phyloP scores from a whole-genome alignment of 2,797 vertebrate genomes.

The Lophius americanus region DNA sequence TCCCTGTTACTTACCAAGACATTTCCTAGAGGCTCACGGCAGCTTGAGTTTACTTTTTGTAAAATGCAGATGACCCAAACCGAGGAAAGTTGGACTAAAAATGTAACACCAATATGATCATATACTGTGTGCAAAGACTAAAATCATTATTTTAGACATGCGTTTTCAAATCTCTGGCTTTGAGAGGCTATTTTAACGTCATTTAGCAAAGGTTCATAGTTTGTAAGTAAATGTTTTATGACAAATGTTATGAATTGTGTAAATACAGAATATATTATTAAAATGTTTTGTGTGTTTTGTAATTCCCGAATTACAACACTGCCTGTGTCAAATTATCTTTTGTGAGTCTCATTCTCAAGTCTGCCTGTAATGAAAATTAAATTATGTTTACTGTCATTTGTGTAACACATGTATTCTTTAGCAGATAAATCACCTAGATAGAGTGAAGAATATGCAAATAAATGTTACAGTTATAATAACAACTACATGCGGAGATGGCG shows the following conservation, averaged over 20 bases:
- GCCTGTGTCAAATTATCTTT: too few species aligned
- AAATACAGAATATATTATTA: constrained; percentile 38
- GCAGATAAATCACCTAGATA: too few species aligned
- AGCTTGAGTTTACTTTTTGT: not conserved
- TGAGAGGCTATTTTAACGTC: not conserved
- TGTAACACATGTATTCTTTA: too few species aligned
- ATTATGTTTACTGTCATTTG: not conserved
- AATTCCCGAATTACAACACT: not conserved
- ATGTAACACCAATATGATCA: not conserved
- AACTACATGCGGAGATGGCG: too few species aligned
- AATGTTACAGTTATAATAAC: too few species aligned
- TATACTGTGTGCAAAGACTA: not conserved
- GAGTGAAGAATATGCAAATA: too few species aligned
- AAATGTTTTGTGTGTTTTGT: constrained; percentile 3
- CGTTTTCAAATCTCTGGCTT: not conserved
- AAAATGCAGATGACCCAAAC: not conserved
- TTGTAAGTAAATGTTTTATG: not conserved
- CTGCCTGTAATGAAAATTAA: not conserved
- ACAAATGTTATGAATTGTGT: constrained; percentile 33
- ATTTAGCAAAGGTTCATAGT: too few species aligned
- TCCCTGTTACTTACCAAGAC: constrained; percentile 5
- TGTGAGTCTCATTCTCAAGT: too few species aligned
- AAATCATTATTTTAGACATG: not conserved
- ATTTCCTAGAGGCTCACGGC: not conserved
- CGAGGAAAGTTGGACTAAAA: not conserved